phyloP scores from a whole-genome alignment of 2,797 vertebrate genomes.

The Rhinogobio ventralis region DNA sequence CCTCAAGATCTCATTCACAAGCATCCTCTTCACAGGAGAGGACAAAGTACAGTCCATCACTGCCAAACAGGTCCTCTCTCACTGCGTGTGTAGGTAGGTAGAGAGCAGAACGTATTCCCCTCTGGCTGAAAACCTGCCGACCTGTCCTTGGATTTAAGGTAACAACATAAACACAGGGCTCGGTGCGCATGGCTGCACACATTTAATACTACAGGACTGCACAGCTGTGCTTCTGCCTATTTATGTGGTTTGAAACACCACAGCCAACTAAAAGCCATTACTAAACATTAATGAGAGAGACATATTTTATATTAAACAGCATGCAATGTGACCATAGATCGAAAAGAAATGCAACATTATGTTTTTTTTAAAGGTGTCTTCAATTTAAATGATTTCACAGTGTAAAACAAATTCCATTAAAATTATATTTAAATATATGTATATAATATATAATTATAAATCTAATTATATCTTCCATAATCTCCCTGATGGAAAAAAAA shows the following conservation, averaged over 20 bases:
- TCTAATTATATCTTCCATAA: neutral
- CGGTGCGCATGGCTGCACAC: slow-evolving; percentile 9
- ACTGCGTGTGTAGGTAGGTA: slow-evolving; percentile 12
- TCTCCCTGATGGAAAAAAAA: too few species aligned
- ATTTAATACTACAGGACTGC: slow-evolving; percentile 20
- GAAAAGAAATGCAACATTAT: neutral
- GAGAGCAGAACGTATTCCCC: slow-evolving; percentile 15
- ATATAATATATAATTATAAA: neutral
- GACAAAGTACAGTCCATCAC: slow-evolving; percentile 5
- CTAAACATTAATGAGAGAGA: neutral
- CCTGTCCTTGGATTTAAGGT: slow-evolving; percentile 28
- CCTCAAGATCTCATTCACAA: slow-evolving; percentile 35
- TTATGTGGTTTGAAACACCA: neutral
- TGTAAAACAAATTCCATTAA: neutral
- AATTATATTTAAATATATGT: neutral
- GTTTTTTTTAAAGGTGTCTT: neutral
- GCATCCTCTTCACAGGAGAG: neutral
- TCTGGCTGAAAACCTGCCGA: slow-evolving; percentile 32
- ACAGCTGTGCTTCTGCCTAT: slow-evolving; percentile 8
- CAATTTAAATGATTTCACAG: neutral
- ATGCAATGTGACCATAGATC: neutral
- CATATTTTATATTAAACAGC: neutral
- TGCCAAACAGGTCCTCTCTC: slow-evolving; percentile 11
- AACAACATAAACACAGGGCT: slow-evolving; percentile 41
- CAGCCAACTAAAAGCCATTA: neutral